These are phyloP conservation scores for Drosophila gunungcola DNA, from an alignment of 1,140 invertebrate species.

Conservation along the genomic window DNA sequence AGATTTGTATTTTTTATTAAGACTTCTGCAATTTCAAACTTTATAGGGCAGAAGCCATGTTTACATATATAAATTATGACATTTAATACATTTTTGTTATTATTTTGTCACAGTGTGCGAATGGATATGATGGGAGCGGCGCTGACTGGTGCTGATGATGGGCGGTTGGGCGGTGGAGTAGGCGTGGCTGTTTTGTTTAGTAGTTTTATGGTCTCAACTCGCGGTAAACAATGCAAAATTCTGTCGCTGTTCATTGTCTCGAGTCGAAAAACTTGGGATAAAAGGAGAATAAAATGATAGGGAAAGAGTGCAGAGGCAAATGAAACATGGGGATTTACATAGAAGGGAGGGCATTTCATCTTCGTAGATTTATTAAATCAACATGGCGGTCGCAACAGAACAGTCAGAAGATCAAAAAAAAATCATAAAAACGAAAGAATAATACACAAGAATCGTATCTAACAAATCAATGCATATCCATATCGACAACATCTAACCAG, in stretches of 20 bases:
- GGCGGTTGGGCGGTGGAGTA: conserved; percentile 12
- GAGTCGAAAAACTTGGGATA: conserved; percentile 55
- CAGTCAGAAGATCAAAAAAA: neutral
- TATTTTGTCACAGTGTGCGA: neutral
- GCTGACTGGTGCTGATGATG: conserved; percentile 32
- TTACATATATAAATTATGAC: too few species aligned
- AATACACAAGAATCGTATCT: conserved; percentile 8
- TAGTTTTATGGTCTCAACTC: conserved; percentile 78
- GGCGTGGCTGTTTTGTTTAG: conserved; percentile 74
- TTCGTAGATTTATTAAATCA: conserved; percentile 66
- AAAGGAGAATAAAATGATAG: neutral
- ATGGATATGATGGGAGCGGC: neutral
- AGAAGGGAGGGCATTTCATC: conserved; percentile 24
- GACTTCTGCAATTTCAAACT: neutral
- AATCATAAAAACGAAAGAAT: neutral
- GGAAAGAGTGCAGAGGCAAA: conserved; percentile 1
- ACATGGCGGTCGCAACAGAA: conserved; percentile 31
- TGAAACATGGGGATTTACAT: neutral
- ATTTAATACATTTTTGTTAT: neutral
- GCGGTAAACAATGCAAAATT: conserved; percentile 70
- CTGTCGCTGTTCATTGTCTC: conserved; percentile 76
- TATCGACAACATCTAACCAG: neutral
- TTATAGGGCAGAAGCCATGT: neutral
- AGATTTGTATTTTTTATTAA: too few species aligned
- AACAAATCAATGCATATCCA: conserved; percentile 6